Evolutionary conservation across 2,113 vertebrate genomes (phyloP).

Genomic region (Girardinichthys multiradiatus): DNA sequence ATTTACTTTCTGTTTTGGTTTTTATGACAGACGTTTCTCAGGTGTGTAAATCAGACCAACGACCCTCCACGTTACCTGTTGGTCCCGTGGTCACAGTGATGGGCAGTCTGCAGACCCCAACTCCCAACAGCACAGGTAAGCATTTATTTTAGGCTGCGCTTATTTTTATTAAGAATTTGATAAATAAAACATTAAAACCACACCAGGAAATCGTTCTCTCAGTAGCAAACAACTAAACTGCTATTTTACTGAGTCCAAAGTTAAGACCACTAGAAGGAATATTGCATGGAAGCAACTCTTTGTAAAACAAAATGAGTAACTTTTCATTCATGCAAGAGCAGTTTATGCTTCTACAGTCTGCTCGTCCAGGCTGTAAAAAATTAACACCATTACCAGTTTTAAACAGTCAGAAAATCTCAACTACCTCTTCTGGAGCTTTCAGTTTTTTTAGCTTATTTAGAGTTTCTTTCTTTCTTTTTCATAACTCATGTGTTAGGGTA

Average conservation of each 20-base stretch:
- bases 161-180: no score
- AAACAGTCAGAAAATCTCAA: no score
- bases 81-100: slow-evolving; percentile 92
- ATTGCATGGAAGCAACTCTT: no score
- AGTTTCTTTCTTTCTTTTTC: no score
- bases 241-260: no score
- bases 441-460: no score
- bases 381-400: neutral
- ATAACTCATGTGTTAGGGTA: no score
- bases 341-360: neutral
- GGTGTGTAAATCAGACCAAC: slow-evolving; percentile 94
- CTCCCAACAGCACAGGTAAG: slow-evolving; percentile 97
- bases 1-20: slow-evolving; percentile 27
- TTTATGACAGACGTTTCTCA: slow-evolving; percentile 86
- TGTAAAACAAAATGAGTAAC: no score
- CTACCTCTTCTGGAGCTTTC: no score
- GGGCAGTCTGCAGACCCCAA: slow-evolving; percentile 94
- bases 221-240: no score
- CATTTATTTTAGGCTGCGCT: neutral
- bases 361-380: neutral
- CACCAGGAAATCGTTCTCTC: neutral
- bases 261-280: neutral
- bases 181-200: neutral
- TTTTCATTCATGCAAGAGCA: neutral
- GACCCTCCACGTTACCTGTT: slow-evolving; percentile 94